Evolutionary conservation across 1,140 invertebrate species (phyloP).

Genomic region (Brachionus calyciflorus): DNA sequence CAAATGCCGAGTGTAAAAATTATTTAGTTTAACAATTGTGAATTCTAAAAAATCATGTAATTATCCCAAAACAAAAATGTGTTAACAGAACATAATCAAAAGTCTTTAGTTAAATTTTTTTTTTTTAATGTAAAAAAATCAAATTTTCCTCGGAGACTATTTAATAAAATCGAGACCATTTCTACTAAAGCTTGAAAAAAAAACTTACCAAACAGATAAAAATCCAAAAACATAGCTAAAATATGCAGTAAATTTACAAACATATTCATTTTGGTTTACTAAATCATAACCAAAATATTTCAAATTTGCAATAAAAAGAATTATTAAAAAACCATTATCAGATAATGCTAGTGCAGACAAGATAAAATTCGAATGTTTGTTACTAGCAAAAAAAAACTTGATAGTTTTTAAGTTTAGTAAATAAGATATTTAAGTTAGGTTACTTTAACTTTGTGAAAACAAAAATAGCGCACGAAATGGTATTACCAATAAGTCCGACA

Average conservation of each 20-base stretch:
- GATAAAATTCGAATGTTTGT: constrained; percentile 25
- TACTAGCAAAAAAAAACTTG: neutral
- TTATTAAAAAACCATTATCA: constrained; percentile 34
- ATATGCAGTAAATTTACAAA: constrained; percentile 25
- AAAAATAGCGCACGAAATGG: neutral
- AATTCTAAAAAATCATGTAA: too few species aligned
- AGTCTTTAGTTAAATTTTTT: too few species aligned
- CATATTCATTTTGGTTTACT: neutral
- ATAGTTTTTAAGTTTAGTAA: too few species aligned
- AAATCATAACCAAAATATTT: constrained; percentile 5
- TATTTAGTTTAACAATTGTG: too few species aligned
- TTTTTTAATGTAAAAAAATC: too few species aligned
- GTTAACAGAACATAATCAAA: too few species aligned
- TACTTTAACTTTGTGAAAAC: constrained; percentile 19
- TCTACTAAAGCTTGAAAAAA: neutral
- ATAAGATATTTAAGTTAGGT: neutral
- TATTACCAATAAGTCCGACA: constrained; percentile 15
- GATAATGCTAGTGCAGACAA: constrained; percentile 10
- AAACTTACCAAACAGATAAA: constrained; percentile 33
- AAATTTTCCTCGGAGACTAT: too few species aligned
- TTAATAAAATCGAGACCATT: too few species aligned
- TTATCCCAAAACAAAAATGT: too few species aligned
- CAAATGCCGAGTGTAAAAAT: too few species aligned
- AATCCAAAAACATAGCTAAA: constrained; percentile 21
- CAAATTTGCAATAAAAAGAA: neutral